Evolutionary conservation across 2,888 invertebrate species (phyloP).

Genomic region (Nymphalis urticae): DNA sequence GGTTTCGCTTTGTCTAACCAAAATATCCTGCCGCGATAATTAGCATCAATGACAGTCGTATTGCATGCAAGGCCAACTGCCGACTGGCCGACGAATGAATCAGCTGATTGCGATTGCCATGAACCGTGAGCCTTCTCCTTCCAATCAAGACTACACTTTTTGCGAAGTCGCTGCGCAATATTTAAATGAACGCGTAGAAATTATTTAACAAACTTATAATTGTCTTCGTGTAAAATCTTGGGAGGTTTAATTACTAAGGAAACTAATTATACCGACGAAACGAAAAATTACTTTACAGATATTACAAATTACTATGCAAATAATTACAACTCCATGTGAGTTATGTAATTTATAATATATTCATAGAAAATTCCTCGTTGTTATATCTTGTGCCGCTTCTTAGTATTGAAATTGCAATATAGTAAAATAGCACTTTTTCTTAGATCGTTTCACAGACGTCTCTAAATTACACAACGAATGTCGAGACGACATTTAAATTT

Average conservation of each 20-base stretch:
- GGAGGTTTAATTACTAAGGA: too few relatives aligned
- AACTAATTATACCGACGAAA: too few relatives aligned
- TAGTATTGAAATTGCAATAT: background rate
- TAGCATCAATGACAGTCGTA: constrained; percentile 42
- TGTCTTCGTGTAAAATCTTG: too few relatives aligned
- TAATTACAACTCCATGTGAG: too few relatives aligned
- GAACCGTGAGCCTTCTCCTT: constrained; percentile 20
- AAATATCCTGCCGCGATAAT: constrained; percentile 31
- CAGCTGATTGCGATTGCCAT: constrained; percentile 68
- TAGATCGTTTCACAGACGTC: too few relatives aligned
- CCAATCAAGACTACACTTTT: constrained; percentile 6
- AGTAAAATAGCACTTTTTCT: too few relatives aligned
- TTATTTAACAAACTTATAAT: background rate
- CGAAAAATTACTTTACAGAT: too few relatives aligned
- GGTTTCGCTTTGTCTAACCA: constrained; percentile 20
- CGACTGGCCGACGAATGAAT: constrained; percentile 60
- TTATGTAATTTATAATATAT: too few relatives aligned
- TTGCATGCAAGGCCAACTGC: constrained; percentile 58
- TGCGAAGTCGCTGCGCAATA: constrained; percentile 1
- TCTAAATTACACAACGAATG: too few relatives aligned
- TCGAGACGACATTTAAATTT: too few relatives aligned
- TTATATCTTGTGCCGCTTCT: background rate
- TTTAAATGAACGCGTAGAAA: constrained; percentile 9
- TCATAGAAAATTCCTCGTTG: too few relatives aligned
- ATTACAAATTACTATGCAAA: too few relatives aligned